These are phyloP conservation scores for Lateolabrax maculatus DNA, from an alignment of 2,797 vertebrate genomes.

Conservation along the genomic window DNA sequence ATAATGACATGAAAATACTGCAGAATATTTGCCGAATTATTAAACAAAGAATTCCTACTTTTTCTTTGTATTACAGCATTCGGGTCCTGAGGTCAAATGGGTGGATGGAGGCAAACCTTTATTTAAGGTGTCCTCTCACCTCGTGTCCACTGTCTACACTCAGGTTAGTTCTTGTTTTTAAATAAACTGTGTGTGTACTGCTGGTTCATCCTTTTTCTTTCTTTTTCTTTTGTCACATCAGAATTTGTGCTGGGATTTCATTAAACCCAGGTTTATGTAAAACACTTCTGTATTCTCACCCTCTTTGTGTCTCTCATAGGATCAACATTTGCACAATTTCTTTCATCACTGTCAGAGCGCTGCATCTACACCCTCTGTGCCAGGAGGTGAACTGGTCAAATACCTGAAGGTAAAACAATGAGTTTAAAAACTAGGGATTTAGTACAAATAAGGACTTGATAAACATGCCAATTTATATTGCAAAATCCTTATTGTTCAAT, in stretches of 20 bases:
- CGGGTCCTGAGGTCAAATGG: constrained; percentile 95
- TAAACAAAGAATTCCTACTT: not conserved
- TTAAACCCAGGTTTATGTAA: not conserved
- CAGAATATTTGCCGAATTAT: not conserved
- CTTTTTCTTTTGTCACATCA: not conserved
- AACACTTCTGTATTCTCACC: not conserved
- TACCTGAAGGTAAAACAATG: constrained; percentile 93
- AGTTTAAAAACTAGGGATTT: not conserved
- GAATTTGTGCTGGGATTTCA: not conserved
- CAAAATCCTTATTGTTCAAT: not conserved
- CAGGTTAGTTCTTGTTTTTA: constrained; percentile 85
- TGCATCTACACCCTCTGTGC: constrained; percentile 84
- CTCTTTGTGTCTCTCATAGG: constrained; percentile 80
- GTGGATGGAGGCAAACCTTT: constrained; percentile 96
- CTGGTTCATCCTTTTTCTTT: not conserved
- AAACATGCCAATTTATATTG: not conserved
- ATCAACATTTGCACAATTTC: constrained; percentile 99
- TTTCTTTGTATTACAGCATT: constrained; percentile 86
- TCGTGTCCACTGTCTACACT: constrained; percentile 97
- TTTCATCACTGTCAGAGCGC: constrained; percentile 95
- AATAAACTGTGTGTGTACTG: not conserved
- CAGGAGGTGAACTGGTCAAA: constrained; percentile 94
- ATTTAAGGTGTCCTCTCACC: constrained; percentile 93
- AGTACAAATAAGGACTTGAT: not conserved
- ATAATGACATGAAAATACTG: not conserved